Percentiles rank a stretch among this genome's conserved stretches.
These are phyloP conservation scores for Megalonaias nervosa DNA, from an alignment of 1,140 invertebrate genomes.

Conservation along the genomic window DNA sequence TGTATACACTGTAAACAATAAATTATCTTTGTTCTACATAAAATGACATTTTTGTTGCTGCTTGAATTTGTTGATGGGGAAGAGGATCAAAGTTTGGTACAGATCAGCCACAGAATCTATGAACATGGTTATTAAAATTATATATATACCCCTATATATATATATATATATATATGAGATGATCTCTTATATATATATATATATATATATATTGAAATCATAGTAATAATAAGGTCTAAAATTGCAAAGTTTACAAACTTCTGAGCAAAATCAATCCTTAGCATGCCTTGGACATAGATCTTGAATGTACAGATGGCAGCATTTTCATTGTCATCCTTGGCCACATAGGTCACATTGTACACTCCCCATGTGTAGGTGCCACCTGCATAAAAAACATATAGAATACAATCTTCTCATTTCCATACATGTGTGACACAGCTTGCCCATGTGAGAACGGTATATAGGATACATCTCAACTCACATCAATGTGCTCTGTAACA, in stretches of 20 bases:
- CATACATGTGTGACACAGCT: background rate
- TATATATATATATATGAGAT: no score
- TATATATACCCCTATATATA: no score
- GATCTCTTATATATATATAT: no score
- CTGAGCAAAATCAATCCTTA: background rate
- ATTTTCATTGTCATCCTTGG: constrained; percentile 91
- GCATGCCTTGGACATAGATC: constrained; percentile 90
- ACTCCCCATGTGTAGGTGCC: constrained; percentile 94
- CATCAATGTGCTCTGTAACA: no score
- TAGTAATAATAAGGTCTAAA: background rate
- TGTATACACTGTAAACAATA: no score
- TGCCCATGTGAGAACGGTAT: no score
- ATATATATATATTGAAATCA: no score
- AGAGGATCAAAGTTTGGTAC: background rate
- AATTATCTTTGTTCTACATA: no score
- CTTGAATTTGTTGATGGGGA: no score
- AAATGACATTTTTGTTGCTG: no score
- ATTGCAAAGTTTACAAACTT: background rate
- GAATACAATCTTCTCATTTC: background rate
- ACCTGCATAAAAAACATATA: constrained; percentile 72
- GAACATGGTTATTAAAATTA: background rate
- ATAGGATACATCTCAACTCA: no score
- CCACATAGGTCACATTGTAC: constrained; percentile 94
- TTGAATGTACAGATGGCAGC: constrained; percentile 94
- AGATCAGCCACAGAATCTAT: background rate